Evolutionary conservation across 2,113 vertebrate genomes (phyloP).

Genomic region (Cheirogaleus medius): DNA sequence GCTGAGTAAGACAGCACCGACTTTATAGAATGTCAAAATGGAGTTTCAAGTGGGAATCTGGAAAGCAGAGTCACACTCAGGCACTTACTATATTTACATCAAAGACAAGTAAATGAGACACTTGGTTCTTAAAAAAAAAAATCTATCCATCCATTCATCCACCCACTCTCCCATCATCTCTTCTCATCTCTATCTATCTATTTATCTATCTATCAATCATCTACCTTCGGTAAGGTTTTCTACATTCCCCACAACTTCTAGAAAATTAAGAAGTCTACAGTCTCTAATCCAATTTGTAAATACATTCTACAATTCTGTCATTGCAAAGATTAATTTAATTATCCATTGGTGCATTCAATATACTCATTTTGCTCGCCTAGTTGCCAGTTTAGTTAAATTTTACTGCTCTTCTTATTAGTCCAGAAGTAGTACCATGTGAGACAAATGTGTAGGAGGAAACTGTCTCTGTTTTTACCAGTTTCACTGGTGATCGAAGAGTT

Average conservation of each 20-base stretch:
- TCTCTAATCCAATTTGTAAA: background rate
- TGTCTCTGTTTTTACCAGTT: background rate
- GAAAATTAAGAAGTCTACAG: background rate
- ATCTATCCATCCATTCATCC: background rate
- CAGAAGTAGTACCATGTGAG: background rate
- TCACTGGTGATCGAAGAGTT: background rate
- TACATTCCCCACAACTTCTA: background rate
- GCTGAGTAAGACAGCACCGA: background rate
- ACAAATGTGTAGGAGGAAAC: background rate
- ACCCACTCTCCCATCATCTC: background rate
- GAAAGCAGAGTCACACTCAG: background rate
- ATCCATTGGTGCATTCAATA: background rate
- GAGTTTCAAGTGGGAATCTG: background rate
- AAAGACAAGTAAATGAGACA: background rate
- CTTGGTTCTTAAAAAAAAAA: background rate
- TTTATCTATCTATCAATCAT: background rate
- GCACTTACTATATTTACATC: background rate
- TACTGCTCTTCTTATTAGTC: background rate
- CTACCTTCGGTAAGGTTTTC: background rate
- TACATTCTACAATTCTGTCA: background rate
- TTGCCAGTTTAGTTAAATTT: background rate
- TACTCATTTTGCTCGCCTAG: background rate
- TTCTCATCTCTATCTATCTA: too few species aligned
- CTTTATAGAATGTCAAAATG: background rate
- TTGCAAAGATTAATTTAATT: background rate